Percentiles rank a stretch among this genome's conserved stretches.
These are phyloP conservation scores for Leistus spinibarbis DNA, from an alignment of 2,888 invertebrate genomes.

Conservation along the genomic window DNA sequence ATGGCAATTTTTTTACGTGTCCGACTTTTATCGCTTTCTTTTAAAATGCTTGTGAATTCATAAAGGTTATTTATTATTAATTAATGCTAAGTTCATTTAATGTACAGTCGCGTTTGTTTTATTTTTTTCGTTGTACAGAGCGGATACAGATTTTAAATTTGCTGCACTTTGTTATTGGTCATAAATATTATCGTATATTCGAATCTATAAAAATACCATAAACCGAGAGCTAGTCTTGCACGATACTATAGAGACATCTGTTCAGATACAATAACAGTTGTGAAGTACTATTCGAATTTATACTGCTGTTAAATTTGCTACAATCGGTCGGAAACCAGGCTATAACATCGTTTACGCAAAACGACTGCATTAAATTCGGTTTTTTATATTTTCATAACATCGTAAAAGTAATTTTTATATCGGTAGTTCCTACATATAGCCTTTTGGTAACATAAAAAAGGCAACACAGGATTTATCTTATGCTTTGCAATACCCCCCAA, in stretches of 20 bases:
- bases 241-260: neutral
- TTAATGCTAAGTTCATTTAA: conserved; percentile 30
- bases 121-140: neutral
- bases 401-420: neutral
- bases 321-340: neutral
- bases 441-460: too few species aligned
- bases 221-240: neutral
- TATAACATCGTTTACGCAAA: neutral
- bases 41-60: conserved; percentile 38
- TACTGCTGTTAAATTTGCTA: neutral
- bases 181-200: too few species aligned
- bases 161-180: too few species aligned
- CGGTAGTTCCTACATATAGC: too few species aligned
- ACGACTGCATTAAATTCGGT: neutral
- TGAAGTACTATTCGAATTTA: neutral
- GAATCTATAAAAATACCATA: neutral
- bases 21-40: conserved; percentile 35
- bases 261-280: neutral
- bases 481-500: too few species aligned
- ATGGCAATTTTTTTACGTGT: conserved; percentile 38
- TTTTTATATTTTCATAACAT: neutral
- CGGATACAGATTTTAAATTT: too few species aligned
- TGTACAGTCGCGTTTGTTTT: neutral
- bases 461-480: too few species aligned
- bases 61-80: conserved; percentile 39